These are phyloP conservation scores for Drosophila flavopinicola DNA, from an alignment of 2,888 invertebrate species.

Conservation along the genomic window DNA sequence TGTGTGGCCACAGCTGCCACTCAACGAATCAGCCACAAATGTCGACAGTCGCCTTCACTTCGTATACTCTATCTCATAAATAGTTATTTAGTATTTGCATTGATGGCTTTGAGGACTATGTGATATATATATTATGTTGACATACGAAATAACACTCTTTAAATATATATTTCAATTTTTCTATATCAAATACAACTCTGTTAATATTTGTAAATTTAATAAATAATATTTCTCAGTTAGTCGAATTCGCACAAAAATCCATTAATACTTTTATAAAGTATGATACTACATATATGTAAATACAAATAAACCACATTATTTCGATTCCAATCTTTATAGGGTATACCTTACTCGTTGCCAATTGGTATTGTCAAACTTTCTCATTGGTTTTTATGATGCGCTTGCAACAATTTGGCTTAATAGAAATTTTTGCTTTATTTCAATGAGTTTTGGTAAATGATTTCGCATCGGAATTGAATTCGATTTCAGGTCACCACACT, in stretches of 20 bases:
- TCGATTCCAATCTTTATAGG: not conserved
- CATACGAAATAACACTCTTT: not conserved
- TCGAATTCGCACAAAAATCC: too few relatives aligned
- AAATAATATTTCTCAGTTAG: too few relatives aligned
- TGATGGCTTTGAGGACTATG: not conserved
- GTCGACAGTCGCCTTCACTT: constrained; percentile 14
- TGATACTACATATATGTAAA: too few relatives aligned
- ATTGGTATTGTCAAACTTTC: constrained; percentile 1
- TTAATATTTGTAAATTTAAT: not conserved
- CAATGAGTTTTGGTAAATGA: constrained; percentile 46
- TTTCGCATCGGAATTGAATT: constrained; percentile 57
- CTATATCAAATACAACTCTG: not conserved
- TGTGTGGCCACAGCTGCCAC: constrained; percentile 33
- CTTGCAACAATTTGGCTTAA: constrained; percentile 57
- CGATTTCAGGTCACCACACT: constrained; percentile 34
- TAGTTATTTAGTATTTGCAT: constrained; percentile 14
- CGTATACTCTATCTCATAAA: constrained; percentile 13
- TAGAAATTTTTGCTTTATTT: constrained; percentile 63
- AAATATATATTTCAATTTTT: not conserved
- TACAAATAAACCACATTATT: too few relatives aligned
- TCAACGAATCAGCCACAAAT: constrained; percentile 14
- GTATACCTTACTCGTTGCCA: not conserved
- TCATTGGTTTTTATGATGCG: constrained; percentile 33
- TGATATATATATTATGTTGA: too few relatives aligned
- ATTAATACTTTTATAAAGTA: too few relatives aligned